These are phyloP conservation scores for Anneissia japonica DNA, from an alignment of 35 echinoderm and acorn worm species.

Conservation along the genomic window DNA sequence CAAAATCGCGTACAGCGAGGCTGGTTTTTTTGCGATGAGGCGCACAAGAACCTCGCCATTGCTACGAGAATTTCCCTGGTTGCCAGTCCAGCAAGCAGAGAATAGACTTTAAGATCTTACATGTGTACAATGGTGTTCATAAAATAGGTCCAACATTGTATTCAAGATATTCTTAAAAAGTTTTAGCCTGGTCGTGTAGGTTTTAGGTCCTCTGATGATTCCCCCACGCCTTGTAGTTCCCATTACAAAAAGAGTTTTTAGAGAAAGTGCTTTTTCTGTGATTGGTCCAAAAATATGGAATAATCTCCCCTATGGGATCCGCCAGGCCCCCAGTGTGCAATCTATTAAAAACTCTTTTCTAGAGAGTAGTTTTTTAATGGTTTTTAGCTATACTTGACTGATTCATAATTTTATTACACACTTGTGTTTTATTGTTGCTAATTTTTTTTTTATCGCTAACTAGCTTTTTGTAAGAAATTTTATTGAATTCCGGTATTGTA, in stretches of 20 bases:
- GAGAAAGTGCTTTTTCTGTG: background rate
- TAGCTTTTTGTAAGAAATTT: too few relatives aligned
- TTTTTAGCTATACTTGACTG: too few relatives aligned
- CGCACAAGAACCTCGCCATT: constrained; percentile 6
- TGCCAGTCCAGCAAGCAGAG: constrained; percentile 33
- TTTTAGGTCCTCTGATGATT: background rate
- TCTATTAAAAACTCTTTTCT: too few relatives aligned
- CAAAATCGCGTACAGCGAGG: constrained; percentile 35
- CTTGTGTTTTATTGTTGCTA: too few relatives aligned
- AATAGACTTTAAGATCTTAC: background rate
- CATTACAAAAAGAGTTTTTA: background rate
- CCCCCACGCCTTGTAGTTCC: background rate
- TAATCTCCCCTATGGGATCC: background rate
- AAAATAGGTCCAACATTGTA: background rate
- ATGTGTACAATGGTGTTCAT: constrained; percentile 40
- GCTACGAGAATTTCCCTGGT: constrained; percentile 34
- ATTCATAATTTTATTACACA: too few relatives aligned
- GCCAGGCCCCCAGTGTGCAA: background rate
- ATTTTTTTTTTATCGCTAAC: too few relatives aligned
- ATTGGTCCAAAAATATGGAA: background rate
- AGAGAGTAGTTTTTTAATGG: too few relatives aligned
- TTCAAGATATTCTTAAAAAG: background rate
- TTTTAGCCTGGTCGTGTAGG: background rate
- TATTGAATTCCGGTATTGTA: too few relatives aligned
- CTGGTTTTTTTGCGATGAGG: constrained; percentile 4